Evolutionary conservation across 2,888 invertebrate genomes (phyloP), one percentile per base, ranked within the genome.

Genomic region (Oxystoma pomonae): DNA sequence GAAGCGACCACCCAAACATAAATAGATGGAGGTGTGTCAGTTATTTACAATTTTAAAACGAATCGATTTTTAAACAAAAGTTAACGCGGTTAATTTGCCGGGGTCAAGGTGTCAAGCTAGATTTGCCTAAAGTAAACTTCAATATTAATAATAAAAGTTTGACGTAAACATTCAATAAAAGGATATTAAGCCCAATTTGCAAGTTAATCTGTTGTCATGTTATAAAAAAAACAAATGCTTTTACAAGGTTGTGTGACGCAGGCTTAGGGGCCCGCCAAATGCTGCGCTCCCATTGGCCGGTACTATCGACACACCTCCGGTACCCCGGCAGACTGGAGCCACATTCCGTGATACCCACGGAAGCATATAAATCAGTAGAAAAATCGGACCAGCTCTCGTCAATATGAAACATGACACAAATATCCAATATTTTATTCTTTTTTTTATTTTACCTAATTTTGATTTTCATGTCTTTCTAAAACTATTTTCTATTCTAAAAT

Each of bases 301-400:
- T 7, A 16, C 3, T 7, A 7, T 53, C 5, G 35, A 35, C 3
- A 35, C 35, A 35, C 35, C 35, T 35, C 35, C 35, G 35, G 35
- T 35, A 35, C 71, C 69, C 69, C 68, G 59, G 56, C 64, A 57
- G 58, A 58, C 35, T 61, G 64, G 63, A 59, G 56, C 59, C 56
- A 59, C 64, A 65, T 62, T 63, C 62, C 60, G 55, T 12, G 35
- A 35, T 35, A 35, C 35, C 12, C 12, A 35, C 35, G 35, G 35
- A 35, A 35, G 5, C 35, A 35, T 35, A 35, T 7, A 35, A 35
- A 35, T 7, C 35, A 35, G n/a, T n/a, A n/a, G n/a, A n/a, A n/a
- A n/a, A n/a, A n/a, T n/a, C n/a, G n/a, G n/a, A n/a, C n/a, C n/a
- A n/a, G n/a, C n/a, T n/a, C n/a, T n/a, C n/a, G n/a, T n/a, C n/a